Evolutionary conservation across 2,888 invertebrate genomes (phyloP), one percentile per base, ranked within the genome.

Genomic region (Cephus nigrinus): DNA sequence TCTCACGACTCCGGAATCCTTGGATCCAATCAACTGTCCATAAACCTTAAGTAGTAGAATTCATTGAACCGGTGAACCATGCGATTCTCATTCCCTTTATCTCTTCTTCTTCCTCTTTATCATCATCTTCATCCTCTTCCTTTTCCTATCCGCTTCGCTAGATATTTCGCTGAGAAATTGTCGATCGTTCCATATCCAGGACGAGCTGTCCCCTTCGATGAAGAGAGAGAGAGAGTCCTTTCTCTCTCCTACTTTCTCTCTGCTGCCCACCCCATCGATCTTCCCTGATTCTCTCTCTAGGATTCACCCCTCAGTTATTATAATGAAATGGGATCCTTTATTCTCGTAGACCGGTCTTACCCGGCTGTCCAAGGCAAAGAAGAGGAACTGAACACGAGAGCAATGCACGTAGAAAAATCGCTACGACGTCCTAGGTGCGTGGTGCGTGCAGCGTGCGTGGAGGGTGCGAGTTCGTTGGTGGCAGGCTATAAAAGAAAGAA

Each of bases 81-180:
- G 23, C 55, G 9, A 55, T 55, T 76, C 35, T 69, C n/a, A 69
- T 68, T 76, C 31, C 31, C 36, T 69, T 23, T 72, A 15, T 76
- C n/a, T 76, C 55, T 30, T 36, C 31, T 33, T 40, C 68, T 76
- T 73, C 73, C 68, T 34, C 71, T 72, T 31, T 32, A 73, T 69
- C 68, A 76, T 68, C 68, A 73, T 15, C 69, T 32, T 69, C 40
- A 36, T 77, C 73, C 40, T 32, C 30, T 35, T 77, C 76, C 40
- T 32, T 11, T 35, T 76, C 15, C 71, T 69, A 55, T 23, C 9
- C 55, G 55, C 55, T 55, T 23, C 23, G 23, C 55, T 55, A 9
- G 55, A 0, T 9, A 55, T 55, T 55, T 55, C 55, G 55, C 23
- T 55, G 55, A 23, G 55, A 55, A 55, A 55, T 55, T 55, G 23